Conservation (phyloP, 2,888 invertebrate genomes). For the Xestia xanthographa region DNA sequence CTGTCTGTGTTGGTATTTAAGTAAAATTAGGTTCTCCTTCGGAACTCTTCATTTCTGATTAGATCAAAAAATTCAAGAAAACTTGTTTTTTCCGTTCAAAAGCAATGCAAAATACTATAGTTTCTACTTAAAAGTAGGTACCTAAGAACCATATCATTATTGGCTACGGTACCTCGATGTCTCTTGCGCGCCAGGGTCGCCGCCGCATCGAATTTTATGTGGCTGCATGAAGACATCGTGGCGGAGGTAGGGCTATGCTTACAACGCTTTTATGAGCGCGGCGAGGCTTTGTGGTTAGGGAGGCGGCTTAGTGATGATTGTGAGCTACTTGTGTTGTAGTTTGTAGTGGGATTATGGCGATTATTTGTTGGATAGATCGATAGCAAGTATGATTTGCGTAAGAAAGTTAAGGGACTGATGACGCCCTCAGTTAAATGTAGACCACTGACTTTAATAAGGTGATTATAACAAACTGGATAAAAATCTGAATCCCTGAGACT, state of each 20-base stretch:
- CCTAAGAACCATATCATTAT: constrained; percentile 34
- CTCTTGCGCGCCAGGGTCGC: constrained; percentile 33
- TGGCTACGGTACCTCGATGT: constrained; percentile 30
- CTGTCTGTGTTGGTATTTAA: background rate
- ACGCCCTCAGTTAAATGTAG: too few species aligned
- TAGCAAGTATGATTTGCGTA: background rate
- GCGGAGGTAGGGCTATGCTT: constrained; percentile 74
- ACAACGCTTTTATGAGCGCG: constrained; percentile 80
- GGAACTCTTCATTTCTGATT: background rate
- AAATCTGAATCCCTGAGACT: background rate
- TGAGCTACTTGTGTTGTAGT: constrained; percentile 2
- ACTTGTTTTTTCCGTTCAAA: background rate
- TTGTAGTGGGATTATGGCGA: background rate
- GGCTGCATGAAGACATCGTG: constrained; percentile 80
- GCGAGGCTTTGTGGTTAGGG: constrained; percentile 77
- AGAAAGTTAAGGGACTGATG: too few species aligned
- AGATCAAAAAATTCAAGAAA: background rate
- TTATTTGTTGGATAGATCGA: background rate
- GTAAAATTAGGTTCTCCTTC: background rate
- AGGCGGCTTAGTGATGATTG: constrained; percentile 47
- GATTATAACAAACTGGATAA: background rate
- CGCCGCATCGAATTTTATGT: constrained; percentile 66
- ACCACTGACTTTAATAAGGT: background rate
- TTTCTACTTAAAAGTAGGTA: background rate
- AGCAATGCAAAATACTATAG: background rate